Percentiles rank a stretch among this genome's conserved stretches.
phyloP scores from a whole-genome alignment of 2,797 vertebrate genomes.

The Peromyscus attwateri region DNA sequence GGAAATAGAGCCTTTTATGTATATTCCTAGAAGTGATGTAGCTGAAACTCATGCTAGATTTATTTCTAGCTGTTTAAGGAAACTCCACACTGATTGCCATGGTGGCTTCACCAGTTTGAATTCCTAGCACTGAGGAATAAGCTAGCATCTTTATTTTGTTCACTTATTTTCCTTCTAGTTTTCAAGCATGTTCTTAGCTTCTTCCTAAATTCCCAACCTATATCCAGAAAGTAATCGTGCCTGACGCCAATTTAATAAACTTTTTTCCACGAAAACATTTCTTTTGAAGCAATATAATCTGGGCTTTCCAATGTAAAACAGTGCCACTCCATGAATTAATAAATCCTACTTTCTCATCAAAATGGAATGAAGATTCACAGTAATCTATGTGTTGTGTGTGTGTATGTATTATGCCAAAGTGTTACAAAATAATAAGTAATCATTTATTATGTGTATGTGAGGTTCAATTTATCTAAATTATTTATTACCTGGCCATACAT shows the following conservation, averaged over 20 bases:
- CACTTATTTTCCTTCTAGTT: background rate
- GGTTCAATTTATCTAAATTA: background rate
- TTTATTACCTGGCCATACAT: background rate
- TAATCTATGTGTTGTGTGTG: background rate
- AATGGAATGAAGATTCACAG: background rate
- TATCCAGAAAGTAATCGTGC: background rate
- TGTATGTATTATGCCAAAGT: background rate
- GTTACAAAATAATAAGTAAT: background rate
- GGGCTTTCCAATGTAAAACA: background rate
- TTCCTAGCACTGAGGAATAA: no score
- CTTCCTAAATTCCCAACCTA: background rate
- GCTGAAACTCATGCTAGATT: background rate
- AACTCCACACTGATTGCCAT: background rate
- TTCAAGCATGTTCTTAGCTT: background rate
- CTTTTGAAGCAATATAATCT: background rate
- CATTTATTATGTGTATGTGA: background rate
- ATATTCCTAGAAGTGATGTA: background rate
- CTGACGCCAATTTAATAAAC: background rate
- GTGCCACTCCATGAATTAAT: background rate
- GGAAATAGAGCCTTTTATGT: background rate
- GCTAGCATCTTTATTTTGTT: background rate
- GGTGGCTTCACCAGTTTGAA: background rate
- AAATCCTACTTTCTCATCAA: background rate
- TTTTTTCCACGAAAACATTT: background rate
- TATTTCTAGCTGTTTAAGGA: background rate